These are phyloP conservation scores for Urechis unicinctus DNA, from an alignment of 2,888 invertebrate species.

Conservation along the genomic window DNA sequence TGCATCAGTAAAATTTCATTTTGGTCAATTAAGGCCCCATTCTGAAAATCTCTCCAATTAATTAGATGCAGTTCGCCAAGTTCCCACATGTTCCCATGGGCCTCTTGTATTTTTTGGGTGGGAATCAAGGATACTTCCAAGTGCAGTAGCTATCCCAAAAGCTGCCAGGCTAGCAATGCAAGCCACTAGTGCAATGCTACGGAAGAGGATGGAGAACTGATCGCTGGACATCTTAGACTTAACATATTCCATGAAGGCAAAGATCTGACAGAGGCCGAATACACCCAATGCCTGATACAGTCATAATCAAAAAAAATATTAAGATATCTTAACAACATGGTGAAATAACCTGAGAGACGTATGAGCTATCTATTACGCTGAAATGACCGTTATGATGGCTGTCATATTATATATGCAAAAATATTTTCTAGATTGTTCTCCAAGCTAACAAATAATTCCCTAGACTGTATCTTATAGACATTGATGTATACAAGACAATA, in stretches of 20 bases:
- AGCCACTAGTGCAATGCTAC: constrained; percentile 49
- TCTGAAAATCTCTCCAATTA: too few relatives aligned
- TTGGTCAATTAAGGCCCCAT: too few relatives aligned
- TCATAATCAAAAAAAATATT: constrained; percentile 15
- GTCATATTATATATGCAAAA: not conserved
- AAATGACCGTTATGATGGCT: not conserved
- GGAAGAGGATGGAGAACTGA: constrained; percentile 66
- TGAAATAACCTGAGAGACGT: too few relatives aligned
- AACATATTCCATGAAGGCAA: constrained; percentile 85
- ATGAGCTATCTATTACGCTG: too few relatives aligned
- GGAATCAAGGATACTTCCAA: constrained; percentile 60
- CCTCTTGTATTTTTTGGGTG: too few relatives aligned
- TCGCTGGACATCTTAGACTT: constrained; percentile 73
- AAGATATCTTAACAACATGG: too few relatives aligned
- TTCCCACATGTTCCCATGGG: too few relatives aligned
- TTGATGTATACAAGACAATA: not conserved
- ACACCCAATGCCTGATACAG: constrained; percentile 88
- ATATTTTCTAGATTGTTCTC: too few relatives aligned
- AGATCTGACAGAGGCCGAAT: constrained; percentile 93
- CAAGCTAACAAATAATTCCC: too few relatives aligned
- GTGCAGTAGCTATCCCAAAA: constrained; percentile 66
- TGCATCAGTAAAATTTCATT: too few relatives aligned
- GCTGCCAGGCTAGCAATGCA: constrained; percentile 58
- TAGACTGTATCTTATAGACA: too few relatives aligned
- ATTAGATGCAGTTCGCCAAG: too few relatives aligned